These are phyloP conservation scores for Dromiciops gliroides DNA, from an alignment of 2,113 vertebrate species.

Conservation along the genomic window DNA sequence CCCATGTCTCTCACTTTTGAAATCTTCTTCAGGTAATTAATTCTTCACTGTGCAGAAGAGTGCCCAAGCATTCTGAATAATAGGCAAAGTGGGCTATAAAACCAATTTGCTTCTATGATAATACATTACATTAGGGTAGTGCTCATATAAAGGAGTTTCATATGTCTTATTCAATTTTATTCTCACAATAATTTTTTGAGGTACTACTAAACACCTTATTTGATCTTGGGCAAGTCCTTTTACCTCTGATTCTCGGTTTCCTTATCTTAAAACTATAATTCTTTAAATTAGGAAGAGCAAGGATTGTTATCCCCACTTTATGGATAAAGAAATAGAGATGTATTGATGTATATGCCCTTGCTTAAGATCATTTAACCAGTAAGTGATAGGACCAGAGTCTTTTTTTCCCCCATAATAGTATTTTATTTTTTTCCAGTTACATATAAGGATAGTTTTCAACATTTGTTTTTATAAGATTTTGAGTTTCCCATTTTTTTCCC, in stretches of 20 bases:
- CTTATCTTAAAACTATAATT: constrained; percentile 31
- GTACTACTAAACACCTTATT: background rate
- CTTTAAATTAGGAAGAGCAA: constrained; percentile 15
- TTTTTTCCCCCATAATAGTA: too few species aligned
- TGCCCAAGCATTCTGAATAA: background rate
- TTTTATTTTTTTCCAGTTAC: too few species aligned
- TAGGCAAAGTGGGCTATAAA: background rate
- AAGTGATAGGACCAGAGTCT: background rate
- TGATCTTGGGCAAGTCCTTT: background rate
- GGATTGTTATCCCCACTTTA: background rate
- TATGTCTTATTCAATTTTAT: background rate
- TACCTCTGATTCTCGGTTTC: background rate
- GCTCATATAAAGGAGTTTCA: background rate
- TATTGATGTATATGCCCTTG: background rate
- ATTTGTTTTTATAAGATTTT: too few species aligned
- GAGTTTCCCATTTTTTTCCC: too few species aligned
- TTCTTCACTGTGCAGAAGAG: background rate
- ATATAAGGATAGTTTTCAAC: too few species aligned
- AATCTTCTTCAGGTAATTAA: background rate
- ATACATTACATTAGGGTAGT: background rate
- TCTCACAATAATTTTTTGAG: background rate
- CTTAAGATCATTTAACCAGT: background rate
- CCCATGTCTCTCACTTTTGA: background rate
- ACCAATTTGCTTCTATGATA: background rate
- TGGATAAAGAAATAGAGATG: background rate